phyloP scores from a whole-genome alignment of 2,888 invertebrate genomes.

The Limenitis camilla region DNA sequence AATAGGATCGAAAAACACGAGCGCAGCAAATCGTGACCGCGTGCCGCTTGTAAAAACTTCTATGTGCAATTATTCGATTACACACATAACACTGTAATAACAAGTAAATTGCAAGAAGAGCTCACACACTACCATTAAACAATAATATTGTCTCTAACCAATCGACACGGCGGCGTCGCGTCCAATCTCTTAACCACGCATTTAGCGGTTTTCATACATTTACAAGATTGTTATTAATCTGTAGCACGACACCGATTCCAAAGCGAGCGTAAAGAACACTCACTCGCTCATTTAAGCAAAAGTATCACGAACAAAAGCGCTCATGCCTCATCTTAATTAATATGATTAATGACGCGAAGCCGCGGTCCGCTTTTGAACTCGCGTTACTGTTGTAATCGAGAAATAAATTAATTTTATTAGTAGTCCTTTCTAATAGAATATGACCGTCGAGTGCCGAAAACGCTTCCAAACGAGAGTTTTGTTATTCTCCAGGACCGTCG shows the following conservation, averaged over 20 bases:
- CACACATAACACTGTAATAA: conserved; percentile 51
- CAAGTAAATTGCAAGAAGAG: conserved; percentile 38
- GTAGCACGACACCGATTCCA: conserved; percentile 40
- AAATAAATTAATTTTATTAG: conserved; percentile 73
- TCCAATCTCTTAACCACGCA: conserved; percentile 26
- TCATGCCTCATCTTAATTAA: conserved; percentile 71
- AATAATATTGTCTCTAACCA: conserved; percentile 55
- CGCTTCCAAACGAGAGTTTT: conserved; percentile 41
- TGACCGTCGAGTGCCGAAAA: conserved; percentile 38
- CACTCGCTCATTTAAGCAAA: conserved; percentile 44
- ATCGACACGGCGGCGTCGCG: conserved; percentile 25
- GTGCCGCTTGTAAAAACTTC: conserved; percentile 41
- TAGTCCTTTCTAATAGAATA: conserved; percentile 69
- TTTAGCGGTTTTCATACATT: conserved; percentile 17
- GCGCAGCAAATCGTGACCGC: conserved; percentile 49
- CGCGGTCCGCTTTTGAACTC: conserved; percentile 66
- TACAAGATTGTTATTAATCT: conserved; percentile 33
- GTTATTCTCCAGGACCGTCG: conserved; percentile 53
- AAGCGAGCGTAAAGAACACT: conserved; percentile 37
- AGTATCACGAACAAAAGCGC: conserved; percentile 64
- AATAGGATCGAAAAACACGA: conserved; percentile 48
- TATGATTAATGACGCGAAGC: conserved; percentile 66
- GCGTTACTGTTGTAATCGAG: conserved; percentile 67
- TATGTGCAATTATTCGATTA: conserved; percentile 47
- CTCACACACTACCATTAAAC: conserved; percentile 35